Conservation (phyloP, 2,888 invertebrate genomes). For the Galeopsomyia nigrocyanea region DNA sequence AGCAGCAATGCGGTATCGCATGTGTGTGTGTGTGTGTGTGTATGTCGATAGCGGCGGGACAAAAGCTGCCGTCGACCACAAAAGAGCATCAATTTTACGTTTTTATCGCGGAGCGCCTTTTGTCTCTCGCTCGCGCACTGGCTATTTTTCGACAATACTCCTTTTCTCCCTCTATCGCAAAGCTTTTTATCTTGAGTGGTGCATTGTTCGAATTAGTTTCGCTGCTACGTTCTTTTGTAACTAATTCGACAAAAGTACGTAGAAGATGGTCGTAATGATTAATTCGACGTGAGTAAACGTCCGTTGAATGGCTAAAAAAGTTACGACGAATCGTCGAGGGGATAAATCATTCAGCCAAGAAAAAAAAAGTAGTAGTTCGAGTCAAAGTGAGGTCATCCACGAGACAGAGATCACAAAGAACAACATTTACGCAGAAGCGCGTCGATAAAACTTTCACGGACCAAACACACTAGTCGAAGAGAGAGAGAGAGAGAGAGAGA, state of each 20-base stretch:
- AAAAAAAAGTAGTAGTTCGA: no score
- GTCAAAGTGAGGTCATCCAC: no score
- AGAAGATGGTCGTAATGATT: no score
- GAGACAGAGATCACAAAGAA: not conserved
- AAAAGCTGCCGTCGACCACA: constrained; percentile 61
- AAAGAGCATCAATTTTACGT: constrained; percentile 68
- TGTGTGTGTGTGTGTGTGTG: no score
- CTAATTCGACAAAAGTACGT: no score
- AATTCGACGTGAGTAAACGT: no score
- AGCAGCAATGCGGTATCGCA: no score
- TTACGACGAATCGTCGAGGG: not conserved
- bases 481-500: no score
- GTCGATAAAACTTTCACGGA: constrained; percentile 26
- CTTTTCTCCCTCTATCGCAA: constrained; percentile 25
- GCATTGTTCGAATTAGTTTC: not conserved
- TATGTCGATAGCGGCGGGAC: constrained; percentile 1
- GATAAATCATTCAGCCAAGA: no score
- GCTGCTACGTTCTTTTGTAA: not conserved
- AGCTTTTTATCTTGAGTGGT: not conserved
- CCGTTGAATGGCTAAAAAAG: no score
- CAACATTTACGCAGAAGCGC: not conserved
- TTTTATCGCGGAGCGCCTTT: constrained; percentile 62
- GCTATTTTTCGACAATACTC: constrained; percentile 57
- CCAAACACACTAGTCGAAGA: constrained; percentile 13
- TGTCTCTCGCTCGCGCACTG: constrained; percentile 57